These are phyloP conservation scores for Amphibalanus amphitrite DNA, from an alignment of 1,140 invertebrate species.

Conservation along the genomic window DNA sequence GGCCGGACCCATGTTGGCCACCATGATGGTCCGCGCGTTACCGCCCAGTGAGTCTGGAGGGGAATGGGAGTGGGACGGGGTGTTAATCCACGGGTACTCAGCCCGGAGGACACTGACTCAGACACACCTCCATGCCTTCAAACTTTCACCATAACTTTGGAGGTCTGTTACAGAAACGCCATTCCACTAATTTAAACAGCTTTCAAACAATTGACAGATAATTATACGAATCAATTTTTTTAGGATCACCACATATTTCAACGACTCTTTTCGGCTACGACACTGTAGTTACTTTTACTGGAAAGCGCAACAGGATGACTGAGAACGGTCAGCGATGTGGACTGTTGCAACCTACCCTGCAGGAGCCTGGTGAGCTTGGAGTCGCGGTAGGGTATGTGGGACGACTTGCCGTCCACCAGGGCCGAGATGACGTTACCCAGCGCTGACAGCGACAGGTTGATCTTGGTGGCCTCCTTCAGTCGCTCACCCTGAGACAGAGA, in stretches of 20 bases:
- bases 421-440: constrained; percentile 90
- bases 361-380: constrained; percentile 81
- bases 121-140: too few relatives aligned
- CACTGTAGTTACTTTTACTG: neutral
- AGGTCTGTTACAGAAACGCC: too few relatives aligned
- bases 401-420: constrained; percentile 62
- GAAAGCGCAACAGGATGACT: neutral
- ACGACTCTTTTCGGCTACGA: constrained; percentile 7
- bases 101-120: too few relatives aligned
- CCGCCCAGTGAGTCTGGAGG: constrained; percentile 76
- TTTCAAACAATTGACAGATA: constrained; percentile 6
- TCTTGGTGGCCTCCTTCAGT: constrained; percentile 88
- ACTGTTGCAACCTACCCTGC: constrained; percentile 36
- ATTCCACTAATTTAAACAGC: too few relatives aligned
- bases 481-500: constrained; percentile 61
- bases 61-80: too few relatives aligned
- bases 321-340: too few relatives aligned
- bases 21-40: constrained; percentile 72
- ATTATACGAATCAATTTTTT: neutral
- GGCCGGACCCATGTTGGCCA: constrained; percentile 90
- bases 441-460: constrained; percentile 83
- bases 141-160: too few relatives aligned
- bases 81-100: too few relatives aligned
- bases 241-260: neutral
- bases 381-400: constrained; percentile 81